phyloP scores from a whole-genome alignment of 2,113 vertebrate genomes.

The Polypterus bichir region DNA sequence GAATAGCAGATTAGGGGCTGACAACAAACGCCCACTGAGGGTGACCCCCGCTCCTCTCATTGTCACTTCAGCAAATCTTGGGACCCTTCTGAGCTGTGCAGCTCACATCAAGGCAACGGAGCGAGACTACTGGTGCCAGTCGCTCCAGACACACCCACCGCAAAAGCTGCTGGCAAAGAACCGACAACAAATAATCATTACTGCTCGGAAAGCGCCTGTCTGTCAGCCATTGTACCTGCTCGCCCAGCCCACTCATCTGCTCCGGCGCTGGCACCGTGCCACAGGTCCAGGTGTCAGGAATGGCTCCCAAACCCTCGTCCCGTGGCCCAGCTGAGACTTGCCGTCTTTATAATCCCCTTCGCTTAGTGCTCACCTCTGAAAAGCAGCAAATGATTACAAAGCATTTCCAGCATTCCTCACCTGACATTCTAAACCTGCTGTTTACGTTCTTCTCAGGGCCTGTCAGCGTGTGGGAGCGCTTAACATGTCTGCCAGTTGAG shows the following conservation, averaged over 20 bases:
- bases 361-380: conserved; percentile 43
- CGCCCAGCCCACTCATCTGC: background rate
- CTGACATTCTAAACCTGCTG: conserved; percentile 43
- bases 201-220: no score
- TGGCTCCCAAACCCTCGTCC: conserved; percentile 6
- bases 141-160: no score
- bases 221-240: background rate
- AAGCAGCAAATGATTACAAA: conserved; percentile 41
- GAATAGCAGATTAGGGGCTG: no score
- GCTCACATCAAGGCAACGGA: no score
- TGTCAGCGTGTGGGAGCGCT: conserved; percentile 34
- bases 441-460: conserved; percentile 51
- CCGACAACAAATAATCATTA: no score
- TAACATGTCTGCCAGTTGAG: conserved; percentile 40
- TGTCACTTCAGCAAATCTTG: no score
- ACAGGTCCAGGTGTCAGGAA: conserved; percentile 2
- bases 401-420: conserved; percentile 48
- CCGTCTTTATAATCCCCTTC: conserved; percentile 24
- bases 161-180: no score
- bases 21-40: no score
- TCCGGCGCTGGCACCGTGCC: background rate
- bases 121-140: no score
- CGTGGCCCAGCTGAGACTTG: conserved; percentile 20
- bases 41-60: no score
- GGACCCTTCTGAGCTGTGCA: no score